Conservation (phyloP, 2,797 vertebrate genomes). For the Chelmon rostratus region DNA sequence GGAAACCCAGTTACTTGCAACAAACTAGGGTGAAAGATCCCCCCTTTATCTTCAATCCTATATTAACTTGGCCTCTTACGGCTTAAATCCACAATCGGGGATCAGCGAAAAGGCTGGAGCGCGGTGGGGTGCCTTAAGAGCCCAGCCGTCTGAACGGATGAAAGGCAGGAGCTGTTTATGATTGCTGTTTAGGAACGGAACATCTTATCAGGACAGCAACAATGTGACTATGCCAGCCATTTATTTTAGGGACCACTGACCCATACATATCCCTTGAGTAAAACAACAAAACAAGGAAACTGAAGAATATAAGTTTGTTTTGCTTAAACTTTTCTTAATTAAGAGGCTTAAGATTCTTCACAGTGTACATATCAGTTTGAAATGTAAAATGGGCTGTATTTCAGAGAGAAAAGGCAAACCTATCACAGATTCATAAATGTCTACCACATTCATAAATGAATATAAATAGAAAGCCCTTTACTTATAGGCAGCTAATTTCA, state of each 20-base stretch:
- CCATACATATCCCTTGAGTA: slow-evolving; percentile 31
- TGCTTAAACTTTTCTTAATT: slow-evolving; percentile 19
- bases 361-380: background rate
- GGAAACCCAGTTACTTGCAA: slow-evolving; percentile 39
- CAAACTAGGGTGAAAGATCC: slow-evolving; percentile 49
- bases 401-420: background rate
- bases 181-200: slow-evolving; percentile 61
- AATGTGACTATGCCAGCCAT: slow-evolving; percentile 63
- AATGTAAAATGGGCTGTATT: background rate
- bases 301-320: slow-evolving; percentile 35
- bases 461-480: background rate
- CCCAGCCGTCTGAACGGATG: slow-evolving; percentile 64
- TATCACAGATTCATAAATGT: background rate
- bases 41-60: slow-evolving; percentile 64
- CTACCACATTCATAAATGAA: background rate
- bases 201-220: slow-evolving; percentile 57
- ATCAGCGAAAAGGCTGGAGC: slow-evolving; percentile 67
- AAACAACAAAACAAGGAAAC: slow-evolving; percentile 30
- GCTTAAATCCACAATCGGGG: slow-evolving; percentile 71
- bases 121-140: slow-evolving; percentile 70
- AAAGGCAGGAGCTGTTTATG: slow-evolving; percentile 72
- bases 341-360: slow-evolving; percentile 19
- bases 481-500: background rate
- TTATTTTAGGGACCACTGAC: slow-evolving; percentile 47
- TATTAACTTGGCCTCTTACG: slow-evolving; percentile 73